Evolutionary conservation across 2,888 invertebrate genomes (phyloP).

Genomic region (Trichopoda pennipes): DNA sequence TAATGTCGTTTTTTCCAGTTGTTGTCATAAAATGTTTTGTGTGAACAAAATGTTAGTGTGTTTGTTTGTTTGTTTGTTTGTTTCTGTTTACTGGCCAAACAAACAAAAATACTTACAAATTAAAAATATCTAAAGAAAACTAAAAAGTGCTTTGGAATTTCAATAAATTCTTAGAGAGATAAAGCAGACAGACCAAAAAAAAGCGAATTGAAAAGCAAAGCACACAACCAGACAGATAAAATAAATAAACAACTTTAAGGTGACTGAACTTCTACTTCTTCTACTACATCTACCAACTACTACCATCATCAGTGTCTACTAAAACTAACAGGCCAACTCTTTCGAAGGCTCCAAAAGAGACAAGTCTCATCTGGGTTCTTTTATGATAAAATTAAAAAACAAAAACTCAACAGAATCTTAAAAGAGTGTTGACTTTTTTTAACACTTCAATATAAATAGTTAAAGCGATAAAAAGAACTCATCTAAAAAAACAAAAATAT

Average conservation of each 20-base stretch:
- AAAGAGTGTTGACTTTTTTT: too few species aligned
- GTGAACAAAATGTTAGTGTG: background rate
- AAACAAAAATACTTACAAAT: conserved; percentile 10
- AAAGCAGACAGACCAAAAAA: conserved; percentile 47
- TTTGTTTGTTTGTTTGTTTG: background rate
- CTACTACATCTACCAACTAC: conserved; percentile 17
- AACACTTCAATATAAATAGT: too few species aligned
- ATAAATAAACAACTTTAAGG: conserved; percentile 60
- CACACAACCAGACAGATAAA: conserved; percentile 51
- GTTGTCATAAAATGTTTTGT: conserved; percentile 41
- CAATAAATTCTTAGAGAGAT: conserved; percentile 63
- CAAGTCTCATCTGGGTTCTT: background rate
- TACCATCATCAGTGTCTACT: conserved; percentile 5
- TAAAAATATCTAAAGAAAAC: conserved; percentile 50
- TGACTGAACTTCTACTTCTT: conserved; percentile 59
- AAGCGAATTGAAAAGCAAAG: conserved; percentile 50
- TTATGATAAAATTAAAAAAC: background rate
- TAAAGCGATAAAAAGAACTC: too few species aligned
- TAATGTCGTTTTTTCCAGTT: conserved; percentile 17
- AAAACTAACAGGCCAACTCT: conserved; percentile 27
- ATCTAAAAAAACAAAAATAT: too few species aligned
- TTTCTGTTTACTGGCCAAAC: background rate
- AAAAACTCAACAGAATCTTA: background rate
- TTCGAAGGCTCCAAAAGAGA: conserved; percentile 2
- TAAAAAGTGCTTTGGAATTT: conserved; percentile 62